A percentile compares a stretch with the other conserved stretches of the same genome.
Conservation (phyloP, 2,113 vertebrate genomes). For the Tachycineta bicolor region DNA sequence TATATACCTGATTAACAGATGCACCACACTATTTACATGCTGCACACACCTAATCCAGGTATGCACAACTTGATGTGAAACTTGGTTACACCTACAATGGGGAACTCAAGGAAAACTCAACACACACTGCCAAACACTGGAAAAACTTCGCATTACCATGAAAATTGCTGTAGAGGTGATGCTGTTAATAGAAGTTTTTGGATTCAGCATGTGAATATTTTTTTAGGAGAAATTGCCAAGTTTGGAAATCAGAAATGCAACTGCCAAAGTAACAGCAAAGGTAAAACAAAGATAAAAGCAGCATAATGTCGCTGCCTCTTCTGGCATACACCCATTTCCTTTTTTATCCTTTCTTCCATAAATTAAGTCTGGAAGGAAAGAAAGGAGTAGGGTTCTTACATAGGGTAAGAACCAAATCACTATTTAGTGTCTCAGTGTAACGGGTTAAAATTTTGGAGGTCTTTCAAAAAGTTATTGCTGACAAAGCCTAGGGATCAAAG, state of each 20-base stretch:
- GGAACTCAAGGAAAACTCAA: not conserved
- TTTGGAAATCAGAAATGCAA: not conserved
- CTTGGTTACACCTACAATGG: not conserved
- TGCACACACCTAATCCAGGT: not conserved
- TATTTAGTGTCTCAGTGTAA: not conserved
- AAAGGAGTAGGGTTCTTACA: too few relatives aligned
- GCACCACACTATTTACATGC: not conserved
- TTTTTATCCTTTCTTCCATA: not conserved
- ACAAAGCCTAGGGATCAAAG: not conserved
- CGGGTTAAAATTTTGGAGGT: not conserved
- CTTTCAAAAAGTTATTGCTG: not conserved
- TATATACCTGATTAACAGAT: not conserved
- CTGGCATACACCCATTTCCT: not conserved
- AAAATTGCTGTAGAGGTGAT: not conserved
- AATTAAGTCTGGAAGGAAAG: not conserved
- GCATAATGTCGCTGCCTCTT: not conserved
- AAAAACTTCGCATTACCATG: not conserved
- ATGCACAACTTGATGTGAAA: not conserved
- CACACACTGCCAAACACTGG: not conserved
- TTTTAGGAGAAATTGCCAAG: not conserved
- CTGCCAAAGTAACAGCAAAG: not conserved
- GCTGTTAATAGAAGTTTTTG: not conserved
- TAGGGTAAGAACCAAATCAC: not conserved
- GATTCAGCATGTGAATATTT: not conserved
- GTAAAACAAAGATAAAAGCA: not conserved